Evolutionary conservation across 2,797 vertebrate genomes (phyloP), one percentile per base, ranked within the genome.

Genomic region (Macrochelys suwanniensis): DNA sequence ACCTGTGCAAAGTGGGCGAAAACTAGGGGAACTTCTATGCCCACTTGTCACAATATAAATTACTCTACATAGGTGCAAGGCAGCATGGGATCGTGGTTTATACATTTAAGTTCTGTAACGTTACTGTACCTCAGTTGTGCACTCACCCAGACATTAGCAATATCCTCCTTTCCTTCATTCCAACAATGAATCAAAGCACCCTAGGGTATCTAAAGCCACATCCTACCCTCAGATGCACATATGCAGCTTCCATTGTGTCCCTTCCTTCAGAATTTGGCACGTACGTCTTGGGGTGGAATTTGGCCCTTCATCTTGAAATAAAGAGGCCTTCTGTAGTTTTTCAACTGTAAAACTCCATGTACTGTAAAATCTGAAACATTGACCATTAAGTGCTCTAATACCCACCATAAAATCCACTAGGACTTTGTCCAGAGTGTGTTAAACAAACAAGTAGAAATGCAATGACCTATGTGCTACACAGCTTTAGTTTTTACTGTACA

Each of bases 351-450:
- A 9, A 33, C n/a, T 47, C 82, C 91, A 83, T 88, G 95, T 96
- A 94, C 96, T 0, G 0, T 88, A 74, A 97, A 97, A 97, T 94
- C 88, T 19, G 78, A 96, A 95, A 88, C 87, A 93, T 94, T 93
- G 96, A 92, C 95, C 93, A 96, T 95, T 94, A 95, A 92, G 85
- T 91, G 90, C 61, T 95, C 37, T 45, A 77, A 82, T 89, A 82
- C 26, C 45, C 47, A 7, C 56, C 50, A 42, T 74, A 87, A 93
- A 96, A 93, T 86, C 83, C 86, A 47, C 47, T 45, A 89, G 97
- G 97, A 97, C 97, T 97, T 97, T 95, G 96, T 93, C 93, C 96
- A 1, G 82, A 93, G 91, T 96, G 95, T 95, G 95, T 90, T 95
- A 94, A 96, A 80, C 89, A 97, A 97, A 97, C 96, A 97, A 95